Conservation (phyloP, 2,113 vertebrate genomes). For the Malurus melanocephalus region DNA sequence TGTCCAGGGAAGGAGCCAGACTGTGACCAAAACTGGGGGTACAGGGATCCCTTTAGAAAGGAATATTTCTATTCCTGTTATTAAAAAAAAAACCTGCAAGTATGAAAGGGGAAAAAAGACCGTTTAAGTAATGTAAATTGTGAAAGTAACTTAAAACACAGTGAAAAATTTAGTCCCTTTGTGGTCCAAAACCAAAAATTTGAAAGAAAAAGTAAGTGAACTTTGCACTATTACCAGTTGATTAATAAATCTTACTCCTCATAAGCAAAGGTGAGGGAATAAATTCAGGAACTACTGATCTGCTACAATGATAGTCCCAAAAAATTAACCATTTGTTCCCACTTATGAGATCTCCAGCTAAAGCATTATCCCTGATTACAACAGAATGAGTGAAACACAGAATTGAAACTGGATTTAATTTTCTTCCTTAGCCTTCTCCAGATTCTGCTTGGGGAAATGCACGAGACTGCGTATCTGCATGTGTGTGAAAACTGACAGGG, state of each 20-base stretch:
- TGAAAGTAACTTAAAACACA: neutral
- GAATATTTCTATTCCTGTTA: neutral
- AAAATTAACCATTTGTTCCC: neutral
- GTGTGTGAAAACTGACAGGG: neutral
- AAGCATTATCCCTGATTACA: neutral
- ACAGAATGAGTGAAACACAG: neutral
- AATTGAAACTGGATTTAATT: neutral
- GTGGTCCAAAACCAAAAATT: neutral
- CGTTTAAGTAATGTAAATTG: neutral
- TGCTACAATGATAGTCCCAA: neutral
- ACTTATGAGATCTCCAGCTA: neutral
- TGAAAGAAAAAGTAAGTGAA: neutral
- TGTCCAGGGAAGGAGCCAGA: neutral
- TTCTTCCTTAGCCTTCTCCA: neutral
- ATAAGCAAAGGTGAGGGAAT: neutral
- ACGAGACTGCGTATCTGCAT: neutral
- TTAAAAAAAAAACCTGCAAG: neutral
- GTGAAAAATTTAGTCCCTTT: neutral
- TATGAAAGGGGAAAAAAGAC: neutral
- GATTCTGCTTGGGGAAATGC: neutral
- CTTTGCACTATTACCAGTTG: neutral
- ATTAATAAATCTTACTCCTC: neutral
- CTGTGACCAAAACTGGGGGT: neutral
- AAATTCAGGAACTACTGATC: neutral
- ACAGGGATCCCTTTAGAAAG: neutral